Conservation (phyloP, 1,140 invertebrate species). For the Macrosteles quadrilineatus region DNA sequence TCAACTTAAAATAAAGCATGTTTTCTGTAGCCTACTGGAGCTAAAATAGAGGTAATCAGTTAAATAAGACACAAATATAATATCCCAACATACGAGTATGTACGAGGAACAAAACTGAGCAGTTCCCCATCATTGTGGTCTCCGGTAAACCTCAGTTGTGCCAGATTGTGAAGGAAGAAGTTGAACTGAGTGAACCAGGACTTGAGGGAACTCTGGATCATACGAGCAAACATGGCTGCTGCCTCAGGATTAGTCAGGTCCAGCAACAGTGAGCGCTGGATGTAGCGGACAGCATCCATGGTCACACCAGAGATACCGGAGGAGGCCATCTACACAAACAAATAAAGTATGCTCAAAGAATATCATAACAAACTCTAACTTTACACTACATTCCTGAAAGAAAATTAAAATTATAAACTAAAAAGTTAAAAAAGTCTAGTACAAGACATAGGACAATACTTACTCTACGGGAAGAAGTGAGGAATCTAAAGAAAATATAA, state of each 20-base stretch:
- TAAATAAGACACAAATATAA: no score
- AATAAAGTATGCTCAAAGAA: background rate
- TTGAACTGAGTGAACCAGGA: conserved; percentile 93
- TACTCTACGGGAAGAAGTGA: no score
- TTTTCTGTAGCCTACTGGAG: no score
- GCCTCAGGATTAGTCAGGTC: conserved; percentile 92
- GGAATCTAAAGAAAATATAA: no score
- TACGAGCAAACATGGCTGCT: conserved; percentile 86
- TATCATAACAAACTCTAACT: no score
- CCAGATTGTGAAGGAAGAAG: conserved; percentile 97
- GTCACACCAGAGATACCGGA: conserved; percentile 94
- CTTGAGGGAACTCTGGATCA: conserved; percentile 88
- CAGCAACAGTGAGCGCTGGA: conserved; percentile 86
- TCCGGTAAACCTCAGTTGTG: conserved; percentile 87
- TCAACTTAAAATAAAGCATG: no score
- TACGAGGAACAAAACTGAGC: conserved; percentile 91
- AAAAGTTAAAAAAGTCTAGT: no score
- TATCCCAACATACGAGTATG: conserved; percentile 86
- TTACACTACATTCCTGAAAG: no score
- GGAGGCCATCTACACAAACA: conserved; percentile 78
- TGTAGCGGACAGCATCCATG: conserved; percentile 86
- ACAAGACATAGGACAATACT: no score
- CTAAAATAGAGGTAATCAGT: no score
- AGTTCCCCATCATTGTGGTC: conserved; percentile 81
- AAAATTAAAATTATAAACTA: no score